phyloP scores from a whole-genome alignment of 2,797 vertebrate species.

The Hoplostethus atlanticus region DNA sequence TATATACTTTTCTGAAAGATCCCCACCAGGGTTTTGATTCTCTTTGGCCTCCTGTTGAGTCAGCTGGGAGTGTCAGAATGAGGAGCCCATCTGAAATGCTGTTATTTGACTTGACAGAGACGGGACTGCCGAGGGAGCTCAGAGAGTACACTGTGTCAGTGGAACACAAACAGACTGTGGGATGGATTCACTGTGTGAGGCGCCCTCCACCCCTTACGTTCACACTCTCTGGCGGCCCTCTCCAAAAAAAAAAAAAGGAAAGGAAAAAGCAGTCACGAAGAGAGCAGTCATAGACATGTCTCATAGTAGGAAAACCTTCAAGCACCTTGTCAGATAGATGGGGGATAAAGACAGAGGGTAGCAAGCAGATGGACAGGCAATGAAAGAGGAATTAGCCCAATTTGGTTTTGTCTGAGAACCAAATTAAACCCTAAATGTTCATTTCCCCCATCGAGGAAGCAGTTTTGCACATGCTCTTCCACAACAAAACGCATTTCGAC shows the following conservation, averaged over 20 bases:
- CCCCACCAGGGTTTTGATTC: slow-evolving; percentile 22
- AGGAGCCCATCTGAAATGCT: slow-evolving; percentile 64
- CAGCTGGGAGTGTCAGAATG: slow-evolving; percentile 59
- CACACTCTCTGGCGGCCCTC: slow-evolving; percentile 70
- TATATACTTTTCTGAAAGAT: slow-evolving; percentile 33
- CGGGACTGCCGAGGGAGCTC: slow-evolving; percentile 75
- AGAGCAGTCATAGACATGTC: slow-evolving; percentile 19
- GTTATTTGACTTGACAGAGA: slow-evolving; percentile 80
- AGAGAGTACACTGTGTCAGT: slow-evolving; percentile 77
- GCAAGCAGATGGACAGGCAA: too few relatives aligned
- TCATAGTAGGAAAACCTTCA: slow-evolving; percentile 31
- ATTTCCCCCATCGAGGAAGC: too few relatives aligned
- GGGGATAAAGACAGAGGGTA: background rate
- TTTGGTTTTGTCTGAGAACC: background rate
- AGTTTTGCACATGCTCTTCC: background rate
- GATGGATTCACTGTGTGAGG: slow-evolving; percentile 65
- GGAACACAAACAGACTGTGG: slow-evolving; percentile 76
- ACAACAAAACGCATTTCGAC: background rate
- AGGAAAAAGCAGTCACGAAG: slow-evolving; percentile 31
- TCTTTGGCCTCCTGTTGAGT: slow-evolving; percentile 58
- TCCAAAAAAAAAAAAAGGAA: slow-evolving; percentile 11
- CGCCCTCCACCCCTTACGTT: slow-evolving; percentile 33
- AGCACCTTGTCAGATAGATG: background rate
- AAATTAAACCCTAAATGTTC: background rate
- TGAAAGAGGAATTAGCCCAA: background rate